Base-by-base conservation (phyloP, 2,113 vertebrate species). In the Hippocampus comes region DNA sequence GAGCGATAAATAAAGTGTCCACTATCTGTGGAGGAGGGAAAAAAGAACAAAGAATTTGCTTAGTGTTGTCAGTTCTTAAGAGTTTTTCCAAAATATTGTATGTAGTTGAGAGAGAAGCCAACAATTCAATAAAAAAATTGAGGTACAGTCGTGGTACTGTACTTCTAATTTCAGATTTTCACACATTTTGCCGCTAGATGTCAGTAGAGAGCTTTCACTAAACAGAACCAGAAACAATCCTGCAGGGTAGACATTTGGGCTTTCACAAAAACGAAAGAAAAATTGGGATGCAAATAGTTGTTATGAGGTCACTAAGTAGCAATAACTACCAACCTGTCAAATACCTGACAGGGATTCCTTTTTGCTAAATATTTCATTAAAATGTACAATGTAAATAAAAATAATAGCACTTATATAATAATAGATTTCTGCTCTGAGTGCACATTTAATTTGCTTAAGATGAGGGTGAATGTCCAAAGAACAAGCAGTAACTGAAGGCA, bases 1-100 rank as follows among this genome's bases (percentile, higher is more conserved):
- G 96, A 17, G 94, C 93, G 0, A 99, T 94, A 83, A 98, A 92
- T 87, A 97, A 93, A 23, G 88, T 68, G 83, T 99, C 96, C 86
- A 95, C 91, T 0, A 95, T 92, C 96, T 99, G 83, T 2, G 38
- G 65, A 79, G 70, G 5, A 1, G 43, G 43, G 43, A 46, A 46
- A 46, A 46, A 67, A 56, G 9, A 56, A 23, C 5, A 57, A 10
- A 23, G 0, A 5, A 5, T n/a, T 14, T 15, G 10, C 18, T 73
- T 30, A 68, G n/a, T 49, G 41, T 71, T 27, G 48, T 2, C 1
- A 48, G 42, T 67, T 63, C 0, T 66, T 46, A 18, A 63, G 30
- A 42, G n/a, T 7, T 27, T 10, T 42, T 25, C 63, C 8, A 53
- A 3, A 2, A 30, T 1, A 57, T 9, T 21, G 12, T 53, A 42